Evolutionary conservation across 2,113 vertebrate species (phyloP), one percentile per base, ranked within the genome.

Genomic region (human): DNA sequence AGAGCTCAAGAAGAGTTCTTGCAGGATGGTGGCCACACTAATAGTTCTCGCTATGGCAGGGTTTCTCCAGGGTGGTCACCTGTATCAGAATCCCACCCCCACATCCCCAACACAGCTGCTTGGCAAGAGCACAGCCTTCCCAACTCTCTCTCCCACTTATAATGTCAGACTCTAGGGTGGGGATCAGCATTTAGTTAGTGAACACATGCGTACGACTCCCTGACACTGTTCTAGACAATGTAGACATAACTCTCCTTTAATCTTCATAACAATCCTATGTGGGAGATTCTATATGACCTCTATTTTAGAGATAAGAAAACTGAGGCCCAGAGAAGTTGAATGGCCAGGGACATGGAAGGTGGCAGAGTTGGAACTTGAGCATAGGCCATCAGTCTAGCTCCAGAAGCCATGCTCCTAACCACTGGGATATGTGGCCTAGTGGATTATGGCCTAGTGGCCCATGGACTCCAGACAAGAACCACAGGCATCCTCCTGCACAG

Each of bases 21-120:
- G 2, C 11, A 40, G 16, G 78, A 48, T 14, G 27, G 50, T 38
- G 27, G 73, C 32, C 4, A 32, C 5, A 27, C 32, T 0, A 0
- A 82, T 52, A 66, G 72, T 90, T 92, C 89, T 43, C 17, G 32
- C 16, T 20, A 48, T 17, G n/a, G 73, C 61, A 64, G 38, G 12
- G 35, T 14, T 80, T 78, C 92, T 72, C 25, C 13, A 3, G 3
- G 23, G 55, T 59, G 18, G 35, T 57, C 20, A 50, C 45, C 23
- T 59, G 23, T 25, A 4, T 45, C 79, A 59, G 40, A 84, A 78
- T 57, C 80, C 27, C 61, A 32, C 61, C 12, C 27, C 5, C 11
- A 64, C 1, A 32, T 30, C 61, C 84, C 81, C 35, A 48, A 27
- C 59, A 79, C 61, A 91, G 38, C 8, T 16, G 27, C 64, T 40